Base-by-base conservation (phyloP, 1,140 invertebrate species). In the Drosophila bocki region DNA sequence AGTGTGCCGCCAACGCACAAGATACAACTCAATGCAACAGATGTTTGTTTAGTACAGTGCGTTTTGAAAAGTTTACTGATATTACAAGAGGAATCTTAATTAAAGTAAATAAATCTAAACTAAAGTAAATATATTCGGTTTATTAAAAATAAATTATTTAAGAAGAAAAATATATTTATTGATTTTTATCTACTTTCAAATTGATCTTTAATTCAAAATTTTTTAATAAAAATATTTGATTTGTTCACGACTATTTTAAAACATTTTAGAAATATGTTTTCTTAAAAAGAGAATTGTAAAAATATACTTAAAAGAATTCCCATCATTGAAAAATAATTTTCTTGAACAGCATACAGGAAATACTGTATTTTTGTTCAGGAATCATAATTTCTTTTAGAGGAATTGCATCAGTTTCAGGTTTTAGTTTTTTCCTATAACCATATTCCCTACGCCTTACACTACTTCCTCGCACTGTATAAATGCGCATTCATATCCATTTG, bases 1-100 rank as follows among this genome's bases (percentile, higher is more conserved):
- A 91, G 85, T 88, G 85, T 90, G 85, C 85, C 85, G 80, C 80
- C 83, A 77, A 77, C 80, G 64, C 68, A 85, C 26, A 56, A 70
- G 32, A 60, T 57, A 75, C 39, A 67, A 54, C 33, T 32, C 39
- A 67, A 70, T 22, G n/a, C 32, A 35, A 32, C 67, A 19, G 32
- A 70, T 47, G 63, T 32, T 44, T 50, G 22, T 53, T 37, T 29
- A 44, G 37, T n/a, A 62, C 58, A 70, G 69, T 72, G 17, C 9
- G 53, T 17, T 7, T 33, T 48, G 17, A 19, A 39, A 54, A 9
- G 3, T 6, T 35, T 19, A 7, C 19, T 13, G 26, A 13, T 9
- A 9, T 13, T 15, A 17, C 2, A 7, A 11, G 17, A 19, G 26
- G 5, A 22, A 22, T 22, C 22, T 22, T 6, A 29, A 29, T 5